Conservation (phyloP, 2,888 invertebrate genomes). For the Lordiphosa fenestrarum region DNA sequence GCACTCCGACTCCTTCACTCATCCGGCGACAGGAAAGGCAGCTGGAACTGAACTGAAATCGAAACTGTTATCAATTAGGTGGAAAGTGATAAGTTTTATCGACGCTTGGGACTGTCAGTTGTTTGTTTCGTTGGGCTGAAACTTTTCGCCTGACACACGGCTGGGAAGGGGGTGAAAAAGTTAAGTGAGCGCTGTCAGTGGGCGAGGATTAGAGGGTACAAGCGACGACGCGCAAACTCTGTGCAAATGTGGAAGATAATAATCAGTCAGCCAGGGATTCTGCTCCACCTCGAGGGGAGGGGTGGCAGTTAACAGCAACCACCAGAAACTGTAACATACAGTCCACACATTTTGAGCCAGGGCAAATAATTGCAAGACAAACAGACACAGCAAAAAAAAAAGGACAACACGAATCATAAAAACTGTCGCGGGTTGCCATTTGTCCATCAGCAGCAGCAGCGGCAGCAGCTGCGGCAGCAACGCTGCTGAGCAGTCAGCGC, state of each 20-base stretch:
- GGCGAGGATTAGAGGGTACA: not conserved
- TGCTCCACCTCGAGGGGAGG: conserved; percentile 16
- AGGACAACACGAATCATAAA: conserved; percentile 3
- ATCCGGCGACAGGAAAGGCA: conserved; percentile 30
- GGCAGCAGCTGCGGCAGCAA: conserved; percentile 10
- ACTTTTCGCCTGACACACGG: conserved; percentile 35
- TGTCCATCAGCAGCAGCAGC: conserved; percentile 31
- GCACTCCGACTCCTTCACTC: conserved; percentile 46
- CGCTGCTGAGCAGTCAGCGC: conserved; percentile 15
- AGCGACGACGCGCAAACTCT: conserved; percentile 55
- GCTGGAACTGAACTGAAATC: conserved; percentile 37
- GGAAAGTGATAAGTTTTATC: conserved; percentile 68
- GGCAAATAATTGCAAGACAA: conserved; percentile 68
- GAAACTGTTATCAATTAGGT: conserved; percentile 71
- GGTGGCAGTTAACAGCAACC: conserved; percentile 42
- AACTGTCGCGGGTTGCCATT: conserved; percentile 22
- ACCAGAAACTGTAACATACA: conserved; percentile 32
- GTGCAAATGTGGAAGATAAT: conserved; percentile 57
- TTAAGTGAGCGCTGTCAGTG: not conserved
- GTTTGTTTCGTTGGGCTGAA: conserved; percentile 52
- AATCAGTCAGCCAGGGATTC: conserved; percentile 42
- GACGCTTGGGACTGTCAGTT: conserved; percentile 45
- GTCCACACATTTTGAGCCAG: conserved; percentile 34
- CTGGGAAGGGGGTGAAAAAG: not conserved
- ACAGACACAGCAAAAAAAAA: conserved; percentile 45